Base-by-base conservation (phyloP, 2,888 invertebrate genomes). In the Cheilosia variabilis region DNA sequence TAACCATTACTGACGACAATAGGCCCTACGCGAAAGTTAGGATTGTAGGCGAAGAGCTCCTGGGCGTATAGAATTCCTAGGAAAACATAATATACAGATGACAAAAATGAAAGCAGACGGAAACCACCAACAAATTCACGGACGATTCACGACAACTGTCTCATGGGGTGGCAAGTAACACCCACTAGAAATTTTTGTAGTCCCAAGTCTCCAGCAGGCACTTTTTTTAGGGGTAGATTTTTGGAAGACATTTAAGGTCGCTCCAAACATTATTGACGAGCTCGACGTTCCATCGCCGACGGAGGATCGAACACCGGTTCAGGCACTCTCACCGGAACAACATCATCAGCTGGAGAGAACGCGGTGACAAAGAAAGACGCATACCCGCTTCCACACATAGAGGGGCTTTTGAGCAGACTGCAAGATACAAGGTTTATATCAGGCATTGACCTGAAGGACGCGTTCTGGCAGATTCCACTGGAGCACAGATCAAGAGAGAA, bases 1-100 rank as follows among this genome's bases (percentile, higher is more conserved):
- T 24, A 27, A 22, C 5, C 15, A 7, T 52, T 27, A 52, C 7
- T 10, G n/a, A 71, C 15, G 69, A 69, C 10, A 57, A 57, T 15
- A 69, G 31, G n/a, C 57, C 57, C 45, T 57, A 45, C 7, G 34
- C 53, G 1, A 68, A 68, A 55, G 19, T 68, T 7, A 15, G 15
- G 19, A 43, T 45, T 13, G 43, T 0, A 47, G 58, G 47, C 3
- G 34, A 37, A 1, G 69, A 69, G 5, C 2, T 71, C 1, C 1
- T n/a, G 15, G 69, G 58, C 1, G 31, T 71, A 1, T 52, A 7
- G n/a, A 68, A 5, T 55, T 68, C 45, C 31, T 1, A 7, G 0
- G 6, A 4, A 15, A 15, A 15, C n/a, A 45, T 0, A 45, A 45
- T 0, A 45, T 45, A n/a, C 3, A 19, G 7, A 27, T 22, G 31